Evolutionary conservation across 2,113 vertebrate species (phyloP).

Genomic region (Dicrurus megarhynchus): DNA sequence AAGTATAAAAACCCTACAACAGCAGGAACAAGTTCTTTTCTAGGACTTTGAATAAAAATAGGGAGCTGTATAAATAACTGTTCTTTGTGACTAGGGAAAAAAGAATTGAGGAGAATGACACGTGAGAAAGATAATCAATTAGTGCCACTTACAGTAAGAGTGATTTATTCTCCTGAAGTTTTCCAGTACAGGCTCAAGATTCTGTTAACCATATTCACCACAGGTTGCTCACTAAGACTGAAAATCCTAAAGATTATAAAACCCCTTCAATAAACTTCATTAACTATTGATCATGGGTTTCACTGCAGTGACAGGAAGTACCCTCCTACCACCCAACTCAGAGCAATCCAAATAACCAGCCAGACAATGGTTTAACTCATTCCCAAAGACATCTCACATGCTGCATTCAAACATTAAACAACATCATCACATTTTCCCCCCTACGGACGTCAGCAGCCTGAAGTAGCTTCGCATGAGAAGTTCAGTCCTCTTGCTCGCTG

Average conservation of each 20-base stretch:
- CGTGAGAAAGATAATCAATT: neutral
- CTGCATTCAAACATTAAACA: neutral
- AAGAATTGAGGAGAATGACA: neutral
- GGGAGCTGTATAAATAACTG: neutral
- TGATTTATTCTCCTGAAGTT: neutral
- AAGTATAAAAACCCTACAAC: neutral
- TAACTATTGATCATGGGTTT: neutral
- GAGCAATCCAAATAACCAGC: neutral
- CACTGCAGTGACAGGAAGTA: neutral
- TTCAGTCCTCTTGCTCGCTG: neutral
- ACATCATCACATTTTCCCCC: neutral
- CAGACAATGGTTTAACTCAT: neutral
- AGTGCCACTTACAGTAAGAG: neutral
- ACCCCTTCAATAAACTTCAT: neutral
- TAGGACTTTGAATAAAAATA: neutral
- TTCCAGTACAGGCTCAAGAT: neutral
- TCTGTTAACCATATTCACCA: neutral
- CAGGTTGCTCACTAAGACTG: neutral
- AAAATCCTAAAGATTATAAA: neutral
- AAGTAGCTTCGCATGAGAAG: neutral
- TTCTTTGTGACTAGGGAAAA: neutral
- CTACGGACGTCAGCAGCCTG: neutral
- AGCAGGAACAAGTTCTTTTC: neutral
- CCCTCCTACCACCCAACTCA: neutral
- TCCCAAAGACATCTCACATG: neutral